Evolutionary conservation across 2,888 invertebrate species (phyloP), one percentile per base, ranked within the genome.

Genomic region (Drosophila fungiperda): DNA sequence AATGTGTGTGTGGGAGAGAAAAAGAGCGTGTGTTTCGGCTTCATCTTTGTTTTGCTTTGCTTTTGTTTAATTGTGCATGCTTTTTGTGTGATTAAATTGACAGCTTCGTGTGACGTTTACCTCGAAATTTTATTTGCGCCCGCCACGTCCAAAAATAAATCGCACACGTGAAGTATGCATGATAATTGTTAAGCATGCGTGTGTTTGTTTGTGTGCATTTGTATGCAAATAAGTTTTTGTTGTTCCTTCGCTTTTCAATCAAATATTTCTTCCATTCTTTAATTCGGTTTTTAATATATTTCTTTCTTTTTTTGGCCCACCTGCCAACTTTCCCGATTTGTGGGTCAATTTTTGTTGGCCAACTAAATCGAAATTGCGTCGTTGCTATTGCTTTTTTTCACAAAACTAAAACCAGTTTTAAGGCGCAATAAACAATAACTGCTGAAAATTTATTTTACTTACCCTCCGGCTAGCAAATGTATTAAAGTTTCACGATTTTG

Each of bases 381-480:
- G 89, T 88, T 80, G 48, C 62, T 49, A 11, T 17, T 38, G 49
- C 45, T 40, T 29, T 26, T 57, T 57, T 9, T 29, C 45, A 64
- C 35, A 55, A 38, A 70, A 73, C 61, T 69, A 35, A 61, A 80
- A 73, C 75, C 73, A 64, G 73, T 74, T 70, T 67, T 69, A 77
- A 79, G 58, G 42, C 78, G 70, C 61, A 71, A 68, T 68, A 75
- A 64, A 68, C 68, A 72, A 62, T 48, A 52, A 36, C n/a, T 42
- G 45, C 26, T 23, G 23, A 15, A 45, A 8, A 23, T 55, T 26
- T 62, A 26, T 59, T 53, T 35, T 42, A 95, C 97, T 95, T 95
- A 98, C 98, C 98, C 98, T 95, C 98, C 98, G 93, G 98, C 98
- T 91, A 98, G 94, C 91, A 98, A 96, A 94, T 98, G 98, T 94